Percentiles rank a stretch among this genome's conserved stretches.
Evolutionary conservation across 2,113 vertebrate genomes (phyloP).

Genomic region (Urocynchramus pylzowi): DNA sequence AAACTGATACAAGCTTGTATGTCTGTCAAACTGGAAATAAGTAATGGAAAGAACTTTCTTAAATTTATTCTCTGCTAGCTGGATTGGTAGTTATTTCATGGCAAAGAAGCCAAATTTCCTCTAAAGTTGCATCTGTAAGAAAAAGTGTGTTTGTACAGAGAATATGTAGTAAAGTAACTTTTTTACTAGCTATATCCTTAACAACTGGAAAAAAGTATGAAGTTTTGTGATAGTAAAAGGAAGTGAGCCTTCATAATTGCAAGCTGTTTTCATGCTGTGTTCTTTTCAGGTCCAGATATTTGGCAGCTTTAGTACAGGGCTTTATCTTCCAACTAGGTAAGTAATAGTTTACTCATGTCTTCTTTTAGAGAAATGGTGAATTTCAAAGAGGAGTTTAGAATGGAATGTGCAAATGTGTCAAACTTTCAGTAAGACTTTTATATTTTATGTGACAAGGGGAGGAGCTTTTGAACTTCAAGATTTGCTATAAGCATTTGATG

Average conservation of each 20-base stretch:
- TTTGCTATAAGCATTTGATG: background rate
- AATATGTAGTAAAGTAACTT: background rate
- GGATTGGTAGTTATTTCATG: background rate
- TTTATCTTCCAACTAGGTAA: conserved; percentile 97
- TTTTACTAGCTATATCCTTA: background rate
- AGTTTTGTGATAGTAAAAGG: background rate
- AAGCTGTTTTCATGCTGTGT: background rate
- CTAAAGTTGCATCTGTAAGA: background rate
- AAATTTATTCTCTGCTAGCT: background rate
- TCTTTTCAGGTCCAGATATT: conserved; percentile 90
- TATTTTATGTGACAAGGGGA: background rate
- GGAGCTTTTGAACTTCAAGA: background rate
- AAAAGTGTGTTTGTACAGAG: background rate
- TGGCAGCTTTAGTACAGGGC: conserved; percentile 97
- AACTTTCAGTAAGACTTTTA: background rate
- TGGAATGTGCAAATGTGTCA: background rate
- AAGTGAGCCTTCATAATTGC: background rate
- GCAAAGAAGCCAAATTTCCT: background rate
- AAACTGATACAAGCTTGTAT: background rate
- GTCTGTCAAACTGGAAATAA: background rate
- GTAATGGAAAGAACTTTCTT: background rate
- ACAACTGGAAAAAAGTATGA: background rate
- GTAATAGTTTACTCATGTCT: background rate
- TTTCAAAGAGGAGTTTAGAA: background rate
- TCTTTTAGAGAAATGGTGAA: background rate